A percentile compares a stretch with the other conserved stretches of the same genome.
These are phyloP conservation scores for Cyanistes caeruleus DNA, from an alignment of 2,113 vertebrate genomes.

Conservation along the genomic window DNA sequence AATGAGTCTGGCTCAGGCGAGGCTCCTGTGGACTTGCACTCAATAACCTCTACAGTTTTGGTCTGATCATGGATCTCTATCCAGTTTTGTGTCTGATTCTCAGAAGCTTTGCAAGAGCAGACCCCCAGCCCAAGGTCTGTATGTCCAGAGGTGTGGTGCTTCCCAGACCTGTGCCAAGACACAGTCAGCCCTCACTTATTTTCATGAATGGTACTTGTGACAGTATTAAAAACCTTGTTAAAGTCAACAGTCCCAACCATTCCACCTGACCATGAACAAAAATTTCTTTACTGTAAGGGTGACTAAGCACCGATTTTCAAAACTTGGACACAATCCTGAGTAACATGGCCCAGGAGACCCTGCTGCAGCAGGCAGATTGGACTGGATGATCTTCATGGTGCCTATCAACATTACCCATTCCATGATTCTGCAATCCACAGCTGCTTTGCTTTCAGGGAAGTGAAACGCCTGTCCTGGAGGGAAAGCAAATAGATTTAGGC, in stretches of 20 bases:
- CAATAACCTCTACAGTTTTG: neutral
- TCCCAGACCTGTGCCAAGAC: neutral
- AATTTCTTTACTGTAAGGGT: neutral
- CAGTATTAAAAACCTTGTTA: neutral
- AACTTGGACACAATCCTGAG: neutral
- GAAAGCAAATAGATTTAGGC: neutral
- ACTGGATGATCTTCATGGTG: neutral
- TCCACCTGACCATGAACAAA: neutral
- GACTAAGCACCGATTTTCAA: neutral
- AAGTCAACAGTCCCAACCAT: neutral
- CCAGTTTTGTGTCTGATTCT: neutral
- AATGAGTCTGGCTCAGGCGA: neutral
- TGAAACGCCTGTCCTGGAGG: neutral
- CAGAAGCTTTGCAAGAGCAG: neutral
- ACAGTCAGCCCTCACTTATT: fast-evolving
- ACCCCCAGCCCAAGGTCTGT: neutral
- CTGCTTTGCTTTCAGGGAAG: neutral
- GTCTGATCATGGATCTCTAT: neutral
- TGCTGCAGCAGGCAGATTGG: neutral
- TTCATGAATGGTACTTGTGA: neutral
- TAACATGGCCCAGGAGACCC: neutral
- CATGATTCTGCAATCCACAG: neutral
- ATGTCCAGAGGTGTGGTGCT: neutral
- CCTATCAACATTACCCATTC: neutral
- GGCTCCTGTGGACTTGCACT: neutral